Conservation (phyloP, 2,888 invertebrate genomes). For the Drosophila acutilabella region DNA sequence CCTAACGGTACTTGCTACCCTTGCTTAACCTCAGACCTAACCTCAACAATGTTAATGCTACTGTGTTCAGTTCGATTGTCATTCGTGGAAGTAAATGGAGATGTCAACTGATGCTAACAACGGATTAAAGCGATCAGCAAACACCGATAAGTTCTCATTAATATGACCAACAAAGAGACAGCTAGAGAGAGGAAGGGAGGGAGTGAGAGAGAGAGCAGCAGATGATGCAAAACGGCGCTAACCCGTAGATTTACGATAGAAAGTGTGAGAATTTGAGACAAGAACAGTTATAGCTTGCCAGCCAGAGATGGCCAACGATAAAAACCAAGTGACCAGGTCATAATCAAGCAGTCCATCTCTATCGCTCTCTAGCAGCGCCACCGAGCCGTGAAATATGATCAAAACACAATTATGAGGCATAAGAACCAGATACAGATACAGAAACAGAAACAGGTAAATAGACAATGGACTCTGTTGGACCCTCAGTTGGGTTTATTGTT, state of each 20-base stretch:
- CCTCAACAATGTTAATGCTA: slow-evolving; percentile 40
- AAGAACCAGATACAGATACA: slow-evolving; percentile 30
- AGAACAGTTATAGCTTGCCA: slow-evolving; percentile 68
- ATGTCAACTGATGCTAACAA: slow-evolving; percentile 65
- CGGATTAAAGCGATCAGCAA: slow-evolving; percentile 65
- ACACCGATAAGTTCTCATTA: slow-evolving; percentile 67
- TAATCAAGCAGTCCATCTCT: slow-evolving; percentile 47
- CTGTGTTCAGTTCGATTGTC: slow-evolving; percentile 49
- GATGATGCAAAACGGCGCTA: slow-evolving; percentile 76
- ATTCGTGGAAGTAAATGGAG: slow-evolving; percentile 73
- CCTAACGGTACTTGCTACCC: slow-evolving; percentile 40
- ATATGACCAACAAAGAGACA: slow-evolving; percentile 54
- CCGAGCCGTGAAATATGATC: slow-evolving; percentile 79
- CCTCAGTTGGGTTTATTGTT: slow-evolving; percentile 66
- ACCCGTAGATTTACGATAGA: slow-evolving; percentile 75
- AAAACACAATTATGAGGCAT: slow-evolving; percentile 71
- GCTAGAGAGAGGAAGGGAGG: slow-evolving; percentile 1
- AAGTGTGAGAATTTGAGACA: slow-evolving; percentile 79
- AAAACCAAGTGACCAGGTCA: slow-evolving; percentile 61
- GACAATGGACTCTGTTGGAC: slow-evolving; percentile 42
- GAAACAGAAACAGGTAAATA: slow-evolving; percentile 26
- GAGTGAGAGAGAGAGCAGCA: slow-evolving; percentile 13
- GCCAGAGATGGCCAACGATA: slow-evolving; percentile 33
- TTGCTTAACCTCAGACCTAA: slow-evolving; percentile 24
- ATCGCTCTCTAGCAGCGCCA: slow-evolving; percentile 33